A percentile compares a stretch with the other conserved stretches of the same genome.
Evolutionary conservation across 1,140 invertebrate species (phyloP).

Genomic region (Trachelipus rathkii): DNA sequence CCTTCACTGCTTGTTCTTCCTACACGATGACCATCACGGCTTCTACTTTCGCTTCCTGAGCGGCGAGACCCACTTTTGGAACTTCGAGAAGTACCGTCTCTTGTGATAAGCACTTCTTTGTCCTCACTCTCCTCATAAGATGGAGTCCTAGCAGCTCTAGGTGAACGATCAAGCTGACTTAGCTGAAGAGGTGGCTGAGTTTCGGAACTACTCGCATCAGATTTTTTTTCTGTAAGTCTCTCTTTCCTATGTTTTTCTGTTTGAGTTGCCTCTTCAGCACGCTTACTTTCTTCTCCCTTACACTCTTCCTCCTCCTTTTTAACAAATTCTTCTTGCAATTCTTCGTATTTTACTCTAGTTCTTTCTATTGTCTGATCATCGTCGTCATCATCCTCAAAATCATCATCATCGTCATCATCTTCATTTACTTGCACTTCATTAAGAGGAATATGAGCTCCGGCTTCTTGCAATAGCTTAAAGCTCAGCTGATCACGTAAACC

Average conservation of each 20-base stretch:
- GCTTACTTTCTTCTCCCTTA: constrained; percentile 19
- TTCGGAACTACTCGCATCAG: constrained; percentile 21
- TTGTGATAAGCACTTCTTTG: neutral
- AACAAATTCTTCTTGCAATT: constrained; percentile 34
- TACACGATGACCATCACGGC: constrained; percentile 4
- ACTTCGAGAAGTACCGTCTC: neutral
- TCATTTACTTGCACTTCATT: constrained; percentile 41
- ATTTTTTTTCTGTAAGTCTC: constrained; percentile 28
- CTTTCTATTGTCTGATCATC: constrained; percentile 54
- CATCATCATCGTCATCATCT: constrained; percentile 41
- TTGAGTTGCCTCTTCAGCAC: constrained; percentile 24
- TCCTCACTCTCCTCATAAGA: neutral
- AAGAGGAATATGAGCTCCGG: constrained; percentile 58
- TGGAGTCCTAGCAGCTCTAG: neutral
- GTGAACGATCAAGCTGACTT: neutral
- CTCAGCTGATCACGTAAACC: constrained; percentile 61
- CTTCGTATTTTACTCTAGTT: constrained; percentile 41
- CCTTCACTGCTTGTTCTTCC: neutral
- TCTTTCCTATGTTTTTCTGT: constrained; percentile 31
- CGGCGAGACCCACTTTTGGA: constrained; percentile 29
- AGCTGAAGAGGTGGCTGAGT: constrained; percentile 18
- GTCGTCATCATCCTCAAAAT: constrained; percentile 56
- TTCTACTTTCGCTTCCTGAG: constrained; percentile 33
- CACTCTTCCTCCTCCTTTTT: constrained; percentile 31
- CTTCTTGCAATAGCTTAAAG: constrained; percentile 62